Evolutionary conservation across 2,888 invertebrate species (phyloP).

Genomic region (Nemapogon koenigi): DNA sequence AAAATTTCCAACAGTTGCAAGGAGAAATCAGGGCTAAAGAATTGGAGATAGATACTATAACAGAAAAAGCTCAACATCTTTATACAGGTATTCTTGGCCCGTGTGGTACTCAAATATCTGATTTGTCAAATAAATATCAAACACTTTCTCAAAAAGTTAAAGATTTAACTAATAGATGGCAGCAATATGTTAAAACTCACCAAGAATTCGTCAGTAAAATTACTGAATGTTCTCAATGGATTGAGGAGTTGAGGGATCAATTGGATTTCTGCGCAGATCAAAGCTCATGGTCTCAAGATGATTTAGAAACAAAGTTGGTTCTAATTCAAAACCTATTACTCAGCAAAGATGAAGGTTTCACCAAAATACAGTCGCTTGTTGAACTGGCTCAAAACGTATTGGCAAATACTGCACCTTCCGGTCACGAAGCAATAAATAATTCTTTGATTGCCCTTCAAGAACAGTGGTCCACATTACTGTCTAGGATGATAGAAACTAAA

Average conservation of each 20-base stretch:
- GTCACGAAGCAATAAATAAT: conserved; percentile 87
- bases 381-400: conserved; percentile 90
- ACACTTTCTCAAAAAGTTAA: conserved; percentile 89
- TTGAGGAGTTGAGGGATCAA: conserved; percentile 82
- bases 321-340: conserved; percentile 85
- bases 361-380: conserved; percentile 86
- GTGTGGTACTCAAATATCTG: conserved; percentile 84
- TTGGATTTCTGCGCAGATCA: conserved; percentile 87
- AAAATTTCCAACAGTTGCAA: conserved; percentile 78
- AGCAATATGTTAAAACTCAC: conserved; percentile 86
- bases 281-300: conserved; percentile 81
- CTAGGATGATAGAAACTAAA: conserved; percentile 91
- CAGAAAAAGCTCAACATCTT: conserved; percentile 87
- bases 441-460: conserved; percentile 84
- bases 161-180: conserved; percentile 90
- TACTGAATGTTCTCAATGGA: conserved; percentile 82
- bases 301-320: conserved; percentile 84
- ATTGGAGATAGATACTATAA: conserved; percentile 90
- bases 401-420: conserved; percentile 88
- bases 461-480: conserved; percentile 86
- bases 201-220: conserved; percentile 86
- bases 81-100: conserved; percentile 76
- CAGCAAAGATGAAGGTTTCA: conserved; percentile 93
- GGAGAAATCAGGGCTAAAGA: conserved; percentile 91
- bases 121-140: conserved; percentile 91